phyloP scores from a whole-genome alignment of 2,113 vertebrate genomes.

The Scortum barcoo region DNA sequence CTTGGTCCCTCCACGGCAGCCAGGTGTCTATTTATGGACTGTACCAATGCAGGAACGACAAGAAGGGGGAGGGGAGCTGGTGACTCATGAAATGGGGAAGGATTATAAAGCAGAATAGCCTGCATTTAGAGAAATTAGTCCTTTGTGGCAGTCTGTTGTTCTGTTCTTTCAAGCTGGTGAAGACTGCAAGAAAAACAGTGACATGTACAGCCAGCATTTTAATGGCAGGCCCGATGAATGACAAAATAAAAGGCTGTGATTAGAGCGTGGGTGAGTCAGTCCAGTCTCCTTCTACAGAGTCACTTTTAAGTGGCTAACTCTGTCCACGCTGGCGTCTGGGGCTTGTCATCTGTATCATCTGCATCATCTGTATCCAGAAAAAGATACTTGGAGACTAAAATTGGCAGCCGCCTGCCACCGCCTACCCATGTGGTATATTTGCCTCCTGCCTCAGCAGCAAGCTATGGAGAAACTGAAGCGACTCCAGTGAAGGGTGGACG shows the following conservation, averaged over 20 bases:
- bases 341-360: conserved; percentile 22
- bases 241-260: conserved; percentile 54
- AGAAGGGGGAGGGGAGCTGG: conserved; percentile 46
- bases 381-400: conserved; percentile 18
- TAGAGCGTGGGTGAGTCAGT: conserved; percentile 68
- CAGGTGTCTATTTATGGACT: conserved; percentile 79
- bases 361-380: conserved; percentile 30
- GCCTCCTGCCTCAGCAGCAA: conserved; percentile 4
- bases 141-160: conserved; percentile 57
- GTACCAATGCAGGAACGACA: conserved; percentile 64
- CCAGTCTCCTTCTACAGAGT: conserved; percentile 58
- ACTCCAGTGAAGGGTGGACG: not conserved
- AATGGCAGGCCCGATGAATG: conserved; percentile 30
- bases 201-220: conserved; percentile 38
- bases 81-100: conserved; percentile 75
- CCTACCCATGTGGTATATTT: conserved; percentile 17
- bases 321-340: conserved; percentile 41
- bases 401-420: not conserved
- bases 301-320: conserved; percentile 36
- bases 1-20: conserved; percentile 45
- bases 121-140: conserved; percentile 77
- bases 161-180: conserved; percentile 30
- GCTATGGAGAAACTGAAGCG: not conserved
- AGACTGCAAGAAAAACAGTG: conserved; percentile 27
- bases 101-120: conserved; percentile 69